Base-by-base conservation (phyloP, 2,113 vertebrate species). In the Dasyornis broadbenti region DNA sequence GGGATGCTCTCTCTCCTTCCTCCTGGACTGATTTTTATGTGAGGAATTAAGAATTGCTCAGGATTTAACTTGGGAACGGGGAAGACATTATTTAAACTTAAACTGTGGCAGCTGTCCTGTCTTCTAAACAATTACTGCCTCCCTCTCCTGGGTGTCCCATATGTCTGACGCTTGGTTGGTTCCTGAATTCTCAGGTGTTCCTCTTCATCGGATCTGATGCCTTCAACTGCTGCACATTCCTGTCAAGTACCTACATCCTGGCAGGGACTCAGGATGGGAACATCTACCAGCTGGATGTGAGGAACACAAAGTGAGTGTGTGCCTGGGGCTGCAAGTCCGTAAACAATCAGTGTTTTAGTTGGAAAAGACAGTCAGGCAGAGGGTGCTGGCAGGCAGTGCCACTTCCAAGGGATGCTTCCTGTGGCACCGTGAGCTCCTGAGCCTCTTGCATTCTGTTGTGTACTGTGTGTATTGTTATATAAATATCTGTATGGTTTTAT, bases 211-310 rank as follows among this genome's bases (percentile, higher is more conserved):
- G 98, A 44, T 98, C 98, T 2, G 98, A 98, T 6, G 98, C 98
- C 1, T 98, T 98, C 95, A 98, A 98, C 83, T 98, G 98, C 94
- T 98, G 98, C 73, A 94, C 97, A 0, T 98, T 98, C 97, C 97
- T 98, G 81, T 98, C 98, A 3, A 97, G 97, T 60, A 96, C 98
- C 69, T 97, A 96, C 23, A 23, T 98, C 18, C 92, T 98, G 45
- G 98, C 97, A 26, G 98, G 98, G 28, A 97, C 98, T 44, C 98
- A 98, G 63, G 98, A 98, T 91, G 98, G 98, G 61, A 98, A 98
- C 84, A 97, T 98, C 47, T 98, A 98, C 91, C 97, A 98, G 88
- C 93, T 98, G 96, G 98, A 98, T 60, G 90, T 98, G 82, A 97
- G 98, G 35, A 98, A 94, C 96, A 97, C 97, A 8, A 97, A 87